phyloP scores from a whole-genome alignment of 2,888 invertebrate species.

The Aelia acuminata region DNA sequence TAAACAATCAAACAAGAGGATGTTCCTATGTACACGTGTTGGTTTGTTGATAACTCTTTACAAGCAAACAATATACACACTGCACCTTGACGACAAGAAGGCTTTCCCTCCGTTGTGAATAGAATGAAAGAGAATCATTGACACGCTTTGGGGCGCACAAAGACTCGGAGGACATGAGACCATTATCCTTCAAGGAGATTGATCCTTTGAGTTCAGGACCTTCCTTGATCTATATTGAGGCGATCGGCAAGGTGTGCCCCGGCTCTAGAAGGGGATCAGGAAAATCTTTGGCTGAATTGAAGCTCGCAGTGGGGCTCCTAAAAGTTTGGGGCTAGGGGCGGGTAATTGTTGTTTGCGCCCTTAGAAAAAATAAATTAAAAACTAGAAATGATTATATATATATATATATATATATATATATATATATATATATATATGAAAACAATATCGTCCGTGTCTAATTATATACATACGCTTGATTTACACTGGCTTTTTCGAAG shows the following conservation, averaged over 20 bases:
- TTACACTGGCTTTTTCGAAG: too few species aligned
- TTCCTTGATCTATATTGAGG: neutral
- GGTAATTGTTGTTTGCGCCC: too few species aligned
- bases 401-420: too few species aligned
- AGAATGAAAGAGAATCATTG: neutral
- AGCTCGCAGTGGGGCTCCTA: too few species aligned
- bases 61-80: neutral
- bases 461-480: too few species aligned
- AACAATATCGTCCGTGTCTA: too few species aligned
- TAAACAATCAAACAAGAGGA: too few species aligned
- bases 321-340: too few species aligned
- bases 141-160: neutral
- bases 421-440: too few species aligned
- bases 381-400: too few species aligned
- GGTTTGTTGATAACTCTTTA: neutral
- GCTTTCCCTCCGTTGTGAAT: neutral
- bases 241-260: neutral
- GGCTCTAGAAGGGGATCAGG: neutral
- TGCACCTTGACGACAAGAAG: neutral
- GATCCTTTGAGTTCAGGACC: neutral
- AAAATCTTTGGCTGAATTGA: neutral
- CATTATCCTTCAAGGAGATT: slow-evolving; percentile 16
- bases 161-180: slow-evolving; percentile 11
- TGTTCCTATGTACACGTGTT: neutral
- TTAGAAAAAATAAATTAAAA: too few species aligned